Percentiles rank a stretch among this genome's conserved stretches.
phyloP scores from a whole-genome alignment of 2,797 vertebrate species.

The Potorous gilbertii region DNA sequence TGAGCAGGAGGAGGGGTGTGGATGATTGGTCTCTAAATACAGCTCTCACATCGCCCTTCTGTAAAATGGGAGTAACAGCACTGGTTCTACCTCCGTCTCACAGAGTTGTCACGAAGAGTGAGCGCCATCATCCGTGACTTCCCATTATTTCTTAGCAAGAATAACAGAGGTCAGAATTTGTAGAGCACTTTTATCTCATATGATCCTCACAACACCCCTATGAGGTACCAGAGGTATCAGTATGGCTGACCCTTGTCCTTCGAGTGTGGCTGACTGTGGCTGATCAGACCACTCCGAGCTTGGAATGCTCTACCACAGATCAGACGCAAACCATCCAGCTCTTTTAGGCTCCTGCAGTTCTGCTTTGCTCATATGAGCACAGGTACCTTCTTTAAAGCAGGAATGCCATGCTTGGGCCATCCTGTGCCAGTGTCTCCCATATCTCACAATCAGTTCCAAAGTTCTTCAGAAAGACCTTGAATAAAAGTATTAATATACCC shows the following conservation, averaged over 20 bases:
- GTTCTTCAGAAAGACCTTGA: neutral
- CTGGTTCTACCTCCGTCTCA: neutral
- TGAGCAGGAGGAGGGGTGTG: neutral
- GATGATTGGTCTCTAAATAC: neutral
- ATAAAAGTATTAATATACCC: neutral
- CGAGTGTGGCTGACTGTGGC: neutral
- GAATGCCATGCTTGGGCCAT: too few relatives aligned
- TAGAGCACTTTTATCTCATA: neutral
- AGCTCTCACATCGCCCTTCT: neutral
- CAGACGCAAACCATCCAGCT: too few relatives aligned
- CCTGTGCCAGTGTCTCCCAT: neutral
- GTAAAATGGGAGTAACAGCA: neutral
- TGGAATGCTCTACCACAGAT: too few relatives aligned
- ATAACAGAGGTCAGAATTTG: neutral
- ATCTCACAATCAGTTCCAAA: neutral
- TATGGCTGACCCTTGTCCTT: neutral
- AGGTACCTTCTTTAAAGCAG: neutral
- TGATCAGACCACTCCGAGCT: neutral
- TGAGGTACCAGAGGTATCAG: neutral
- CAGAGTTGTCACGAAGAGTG: neutral
- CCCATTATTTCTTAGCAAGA: neutral
- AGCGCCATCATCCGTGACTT: neutral
- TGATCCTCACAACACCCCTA: neutral
- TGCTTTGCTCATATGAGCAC: neutral
- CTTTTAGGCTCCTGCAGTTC: neutral